Conservation (phyloP, 2,888 invertebrate species). For the Eupithecia subfuscata region DNA sequence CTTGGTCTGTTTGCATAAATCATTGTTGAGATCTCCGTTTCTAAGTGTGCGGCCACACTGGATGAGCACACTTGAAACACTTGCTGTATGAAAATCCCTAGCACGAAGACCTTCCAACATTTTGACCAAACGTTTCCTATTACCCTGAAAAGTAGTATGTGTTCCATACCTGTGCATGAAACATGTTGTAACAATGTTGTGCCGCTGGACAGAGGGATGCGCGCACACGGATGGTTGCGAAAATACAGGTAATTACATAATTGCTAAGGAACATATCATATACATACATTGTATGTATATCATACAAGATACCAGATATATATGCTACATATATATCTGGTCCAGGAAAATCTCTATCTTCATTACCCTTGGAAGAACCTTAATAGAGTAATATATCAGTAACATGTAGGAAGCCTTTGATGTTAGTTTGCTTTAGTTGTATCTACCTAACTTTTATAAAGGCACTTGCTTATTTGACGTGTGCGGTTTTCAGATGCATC, state of each 20-base stretch:
- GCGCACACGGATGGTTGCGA: conserved; percentile 97
- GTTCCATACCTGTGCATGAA: conserved; percentile 82
- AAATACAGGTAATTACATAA: conserved; percentile 90
- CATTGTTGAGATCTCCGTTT: not conserved
- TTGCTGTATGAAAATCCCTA: not conserved
- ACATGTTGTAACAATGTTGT: conserved; percentile 85
- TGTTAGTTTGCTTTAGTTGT: conserved; percentile 24
- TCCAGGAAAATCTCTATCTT: not conserved
- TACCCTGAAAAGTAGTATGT: conserved; percentile 57
- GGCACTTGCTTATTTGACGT: not conserved
- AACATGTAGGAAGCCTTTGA: conserved; percentile 9
- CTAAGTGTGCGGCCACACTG: no score
- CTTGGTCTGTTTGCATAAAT: not conserved
- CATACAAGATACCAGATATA: no score
- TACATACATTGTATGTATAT: no score
- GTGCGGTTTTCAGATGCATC: not conserved
- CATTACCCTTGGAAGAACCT: not conserved
- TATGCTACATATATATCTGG: not conserved
- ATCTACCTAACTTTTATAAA: not conserved
- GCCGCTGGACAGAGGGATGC: conserved; percentile 93
- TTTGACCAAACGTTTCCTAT: conserved; percentile 59
- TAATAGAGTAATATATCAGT: not conserved
- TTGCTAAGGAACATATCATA: not conserved
- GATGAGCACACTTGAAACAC: no score
- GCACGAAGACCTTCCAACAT: conserved; percentile 17